These are phyloP conservation scores for Phortica magna DNA, from an alignment of 2,888 invertebrate genomes.

Conservation along the genomic window DNA sequence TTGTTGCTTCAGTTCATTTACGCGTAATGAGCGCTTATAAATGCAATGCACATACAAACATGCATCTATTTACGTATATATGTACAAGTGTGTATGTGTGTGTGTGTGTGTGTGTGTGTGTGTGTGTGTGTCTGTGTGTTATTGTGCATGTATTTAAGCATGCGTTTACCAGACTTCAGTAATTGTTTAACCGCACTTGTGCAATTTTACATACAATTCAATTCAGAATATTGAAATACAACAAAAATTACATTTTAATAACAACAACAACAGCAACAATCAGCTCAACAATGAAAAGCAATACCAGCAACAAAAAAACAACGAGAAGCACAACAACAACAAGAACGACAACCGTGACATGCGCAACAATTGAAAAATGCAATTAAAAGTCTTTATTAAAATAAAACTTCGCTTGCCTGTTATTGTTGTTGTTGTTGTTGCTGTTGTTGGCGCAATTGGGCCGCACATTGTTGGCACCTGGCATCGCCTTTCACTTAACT, in stretches of 20 bases:
- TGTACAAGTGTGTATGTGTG: no score
- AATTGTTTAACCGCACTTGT: conserved; percentile 68
- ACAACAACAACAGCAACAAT: conserved; percentile 58
- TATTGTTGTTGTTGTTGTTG: conserved; percentile 11
- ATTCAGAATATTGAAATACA: conserved; percentile 54
- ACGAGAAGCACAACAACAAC: conserved; percentile 44
- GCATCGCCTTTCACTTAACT: background rate
- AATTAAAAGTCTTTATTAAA: conserved; percentile 65
- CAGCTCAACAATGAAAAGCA: conserved; percentile 42
- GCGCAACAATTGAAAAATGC: conserved; percentile 71
- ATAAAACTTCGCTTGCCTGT: conserved; percentile 18
- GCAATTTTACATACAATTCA: conserved; percentile 45
- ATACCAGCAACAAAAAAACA: conserved; percentile 32
- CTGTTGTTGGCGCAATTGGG: background rate
- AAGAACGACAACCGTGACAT: conserved; percentile 42
- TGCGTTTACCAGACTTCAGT: conserved; percentile 33
- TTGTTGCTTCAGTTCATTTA: conserved; percentile 40
- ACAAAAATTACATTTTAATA: conserved; percentile 57
- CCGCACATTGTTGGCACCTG: background rate
- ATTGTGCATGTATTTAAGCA: background rate
- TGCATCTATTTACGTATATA: background rate
- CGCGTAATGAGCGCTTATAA: conserved; percentile 34
- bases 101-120: conserved; percentile 2
- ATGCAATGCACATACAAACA: conserved; percentile 33
- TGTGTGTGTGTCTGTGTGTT: background rate